Conservation (phyloP, 2,797 vertebrate genomes). For the Myripristis murdjan region DNA sequence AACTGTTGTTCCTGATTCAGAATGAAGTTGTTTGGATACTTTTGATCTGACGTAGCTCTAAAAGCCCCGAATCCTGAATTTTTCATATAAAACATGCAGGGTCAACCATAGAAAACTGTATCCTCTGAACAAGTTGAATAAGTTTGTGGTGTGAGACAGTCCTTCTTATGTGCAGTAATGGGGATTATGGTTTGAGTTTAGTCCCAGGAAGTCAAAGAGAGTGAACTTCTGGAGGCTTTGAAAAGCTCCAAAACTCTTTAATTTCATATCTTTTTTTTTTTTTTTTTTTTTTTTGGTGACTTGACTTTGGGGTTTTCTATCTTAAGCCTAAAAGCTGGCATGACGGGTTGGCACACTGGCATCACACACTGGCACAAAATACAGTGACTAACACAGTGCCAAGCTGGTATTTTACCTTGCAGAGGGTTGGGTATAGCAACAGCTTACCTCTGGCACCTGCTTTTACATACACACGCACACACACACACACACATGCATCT, state of each 20-base stretch:
- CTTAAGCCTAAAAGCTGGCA: conserved; percentile 61
- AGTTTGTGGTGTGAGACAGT: not conserved
- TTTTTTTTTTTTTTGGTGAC: conserved; percentile 39
- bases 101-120: conserved; percentile 1
- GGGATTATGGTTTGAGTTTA: conserved; percentile 53
- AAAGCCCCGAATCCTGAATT: conserved; percentile 14
- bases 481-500: too few relatives aligned
- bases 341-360: conserved; percentile 47
- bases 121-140: not conserved
- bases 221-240: conserved; percentile 55
- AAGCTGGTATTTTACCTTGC: conserved; percentile 48
- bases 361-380: conserved; percentile 19
- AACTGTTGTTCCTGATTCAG: conserved; percentile 26
- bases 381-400: conserved; percentile 42
- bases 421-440: conserved; percentile 23
- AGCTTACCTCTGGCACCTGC: conserved; percentile 37
- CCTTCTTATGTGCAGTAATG: conserved; percentile 30
- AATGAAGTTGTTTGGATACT: conserved; percentile 24
- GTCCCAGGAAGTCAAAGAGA: conserved; percentile 29
- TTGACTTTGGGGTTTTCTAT: conserved; percentile 58
- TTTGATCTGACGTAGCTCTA: conserved; percentile 16
- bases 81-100: conserved; percentile 4
- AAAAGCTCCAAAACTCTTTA: conserved; percentile 35
- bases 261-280: conserved; percentile 25
- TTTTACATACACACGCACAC: conserved; percentile 2